phyloP scores from a whole-genome alignment of 2,113 vertebrate species.

The Sinocyclocheilus rhinocerous region DNA sequence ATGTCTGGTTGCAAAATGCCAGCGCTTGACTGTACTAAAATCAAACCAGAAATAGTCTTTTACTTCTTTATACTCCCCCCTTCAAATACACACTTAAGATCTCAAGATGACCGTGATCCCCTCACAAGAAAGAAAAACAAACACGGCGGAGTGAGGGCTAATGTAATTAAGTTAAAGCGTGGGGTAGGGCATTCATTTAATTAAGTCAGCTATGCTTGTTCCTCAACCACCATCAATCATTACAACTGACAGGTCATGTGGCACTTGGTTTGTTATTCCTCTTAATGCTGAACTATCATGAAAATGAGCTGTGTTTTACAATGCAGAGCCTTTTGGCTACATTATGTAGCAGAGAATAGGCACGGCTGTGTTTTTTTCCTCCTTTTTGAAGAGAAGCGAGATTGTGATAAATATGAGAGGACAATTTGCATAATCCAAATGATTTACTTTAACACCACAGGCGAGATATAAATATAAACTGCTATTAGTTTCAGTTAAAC shows the following conservation, averaged over 20 bases:
- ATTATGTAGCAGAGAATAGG: background rate
- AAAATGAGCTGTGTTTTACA: background rate
- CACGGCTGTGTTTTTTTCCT: background rate
- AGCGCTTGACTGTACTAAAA: conserved; percentile 24
- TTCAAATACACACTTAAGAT: background rate
- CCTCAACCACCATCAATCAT: conserved; percentile 49
- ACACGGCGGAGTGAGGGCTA: conserved; percentile 53
- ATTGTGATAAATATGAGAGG: background rate
- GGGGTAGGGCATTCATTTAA: conserved; percentile 72
- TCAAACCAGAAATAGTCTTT: background rate
- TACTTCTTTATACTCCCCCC: background rate
- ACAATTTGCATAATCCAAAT: background rate
- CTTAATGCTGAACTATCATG: conserved; percentile 15
- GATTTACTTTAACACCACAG: conserved; percentile 4
- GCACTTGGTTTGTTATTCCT: conserved; percentile 12
- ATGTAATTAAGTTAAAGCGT: conserved; percentile 70
- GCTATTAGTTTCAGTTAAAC: background rate
- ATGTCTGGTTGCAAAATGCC: background rate
- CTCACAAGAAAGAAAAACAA: conserved; percentile 12
- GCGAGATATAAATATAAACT: background rate
- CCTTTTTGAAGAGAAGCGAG: background rate
- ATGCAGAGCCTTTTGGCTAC: background rate
- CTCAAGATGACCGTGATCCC: background rate
- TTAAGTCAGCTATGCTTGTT: conserved; percentile 58
- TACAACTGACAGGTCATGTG: background rate